Percentiles rank a stretch among this genome's conserved stretches.
phyloP scores from a whole-genome alignment of 2,797 vertebrate species.

The Pseudomugil gertrudae region DNA sequence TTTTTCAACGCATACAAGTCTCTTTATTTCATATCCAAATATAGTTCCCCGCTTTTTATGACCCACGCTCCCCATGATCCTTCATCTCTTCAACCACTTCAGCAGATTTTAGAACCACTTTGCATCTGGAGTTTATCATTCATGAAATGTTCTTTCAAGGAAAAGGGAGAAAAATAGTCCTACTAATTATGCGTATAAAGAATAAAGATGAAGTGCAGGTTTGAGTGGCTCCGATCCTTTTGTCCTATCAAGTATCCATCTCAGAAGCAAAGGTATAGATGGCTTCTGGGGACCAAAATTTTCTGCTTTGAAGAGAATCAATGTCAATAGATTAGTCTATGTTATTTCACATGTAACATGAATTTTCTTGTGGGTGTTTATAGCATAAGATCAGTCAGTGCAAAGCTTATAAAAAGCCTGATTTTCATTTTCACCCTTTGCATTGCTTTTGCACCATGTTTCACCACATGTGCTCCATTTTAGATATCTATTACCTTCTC shows the following conservation, averaged over 20 bases:
- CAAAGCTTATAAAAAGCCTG: not conserved
- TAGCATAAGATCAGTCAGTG: not conserved
- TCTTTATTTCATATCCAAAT: constrained; percentile 55
- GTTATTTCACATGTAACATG: not conserved
- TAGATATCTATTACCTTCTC: constrained; percentile 7
- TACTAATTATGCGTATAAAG: constrained; percentile 71
- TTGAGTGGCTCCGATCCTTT: constrained; percentile 42
- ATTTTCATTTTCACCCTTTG: not conserved
- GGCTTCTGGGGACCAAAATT: constrained; percentile 58
- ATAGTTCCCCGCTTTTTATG: constrained; percentile 58
- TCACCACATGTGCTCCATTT: constrained; percentile 6
- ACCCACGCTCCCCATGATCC: constrained; percentile 38
- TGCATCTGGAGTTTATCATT: constrained; percentile 69
- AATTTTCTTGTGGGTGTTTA: not conserved
- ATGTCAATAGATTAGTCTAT: not conserved
- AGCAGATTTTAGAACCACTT: constrained; percentile 65
- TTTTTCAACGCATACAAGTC: constrained; percentile 23
- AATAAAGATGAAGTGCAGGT: constrained; percentile 67
- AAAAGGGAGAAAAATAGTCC: constrained; percentile 37
- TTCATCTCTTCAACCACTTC: constrained; percentile 64
- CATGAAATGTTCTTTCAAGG: constrained; percentile 72
- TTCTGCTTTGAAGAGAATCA: constrained; percentile 12
- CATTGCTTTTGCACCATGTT: not conserved
- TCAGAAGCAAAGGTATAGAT: constrained; percentile 38
- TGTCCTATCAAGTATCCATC: constrained; percentile 40